phyloP scores from a whole-genome alignment of 2,888 invertebrate genomes.

The Cordilura impudica region DNA sequence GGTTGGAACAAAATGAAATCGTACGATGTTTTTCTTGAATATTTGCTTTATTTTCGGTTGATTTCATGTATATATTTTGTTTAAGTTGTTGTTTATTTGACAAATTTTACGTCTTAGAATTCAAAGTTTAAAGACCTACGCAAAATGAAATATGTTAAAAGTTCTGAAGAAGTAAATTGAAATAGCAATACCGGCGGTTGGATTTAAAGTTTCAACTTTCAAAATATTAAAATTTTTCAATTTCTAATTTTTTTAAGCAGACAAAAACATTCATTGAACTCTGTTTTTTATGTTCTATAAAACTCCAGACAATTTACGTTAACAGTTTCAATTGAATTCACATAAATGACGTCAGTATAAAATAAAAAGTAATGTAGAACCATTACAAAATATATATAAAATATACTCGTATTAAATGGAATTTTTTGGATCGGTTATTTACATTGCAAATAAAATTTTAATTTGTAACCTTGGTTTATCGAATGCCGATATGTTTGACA shows the following conservation, averaged over 20 bases:
- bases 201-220: background rate
- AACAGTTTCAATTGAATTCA: background rate
- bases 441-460: background rate
- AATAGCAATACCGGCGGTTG: conserved; percentile 6
- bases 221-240: conserved; percentile 14
- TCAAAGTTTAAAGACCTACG: conserved; percentile 46
- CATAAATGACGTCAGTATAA: conserved; percentile 1
- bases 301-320: conserved; percentile 15
- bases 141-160: conserved; percentile 20
- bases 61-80: conserved; percentile 1
- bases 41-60: conserved; percentile 4
- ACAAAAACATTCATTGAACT: conserved; percentile 52
- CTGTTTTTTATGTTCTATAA: background rate
- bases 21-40: conserved; percentile 22
- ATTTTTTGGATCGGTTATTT: background rate
- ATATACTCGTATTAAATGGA: too few species aligned
- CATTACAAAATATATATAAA: background rate
- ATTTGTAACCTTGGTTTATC: background rate
- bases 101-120: conserved; percentile 7
- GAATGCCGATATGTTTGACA: background rate
- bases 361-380: background rate
- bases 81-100: background rate
- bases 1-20: conserved; percentile 5
- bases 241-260: conserved; percentile 5
- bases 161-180: background rate